A percentile compares a stretch with the other conserved stretches of the same genome.
Conservation (phyloP, 1,140 invertebrate species). For the Anoplophora glabripennis region DNA sequence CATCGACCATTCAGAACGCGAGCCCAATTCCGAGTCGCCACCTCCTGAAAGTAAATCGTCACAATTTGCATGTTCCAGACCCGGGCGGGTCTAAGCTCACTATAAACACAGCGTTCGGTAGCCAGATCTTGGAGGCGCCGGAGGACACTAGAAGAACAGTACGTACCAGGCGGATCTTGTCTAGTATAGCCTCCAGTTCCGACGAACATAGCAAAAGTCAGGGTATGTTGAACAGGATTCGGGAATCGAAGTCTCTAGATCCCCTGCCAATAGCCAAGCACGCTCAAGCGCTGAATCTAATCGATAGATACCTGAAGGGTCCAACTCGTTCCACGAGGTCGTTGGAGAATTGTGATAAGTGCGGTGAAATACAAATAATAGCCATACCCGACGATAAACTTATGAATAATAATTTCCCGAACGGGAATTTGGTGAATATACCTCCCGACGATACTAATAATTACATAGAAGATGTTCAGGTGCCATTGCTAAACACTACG, state of each 20-base stretch:
- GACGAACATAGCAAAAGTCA: conserved; percentile 52
- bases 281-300: conserved; percentile 18
- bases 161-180: conserved; percentile 50
- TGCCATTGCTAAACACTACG: conserved; percentile 52
- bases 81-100: conserved; percentile 51
- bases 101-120: conserved; percentile 50
- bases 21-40: conserved; percentile 38
- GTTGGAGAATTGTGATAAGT: conserved; percentile 52
- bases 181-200: conserved; percentile 55
- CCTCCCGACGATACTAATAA: conserved; percentile 39
- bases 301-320: conserved; percentile 22
- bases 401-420: conserved; percentile 57
- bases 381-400: conserved; percentile 50
- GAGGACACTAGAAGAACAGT: conserved; percentile 45
- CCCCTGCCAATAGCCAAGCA: conserved; percentile 45
- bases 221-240: conserved; percentile 43
- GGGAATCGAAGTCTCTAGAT: conserved; percentile 55
- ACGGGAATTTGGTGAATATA: conserved; percentile 53
- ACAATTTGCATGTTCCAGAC: conserved; percentile 42
- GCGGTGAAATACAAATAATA: conserved; percentile 44
- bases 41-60: conserved; percentile 33
- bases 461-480: conserved; percentile 51
- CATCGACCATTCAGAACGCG: conserved; percentile 44
- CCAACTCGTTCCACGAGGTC: conserved; percentile 20
- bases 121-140: conserved; percentile 46